A percentile compares a stretch with the other conserved stretches of the same genome.
These are phyloP conservation scores for Parauchenoglanis ngamensis DNA, from an alignment of 2,797 vertebrate species.

Conservation along the genomic window DNA sequence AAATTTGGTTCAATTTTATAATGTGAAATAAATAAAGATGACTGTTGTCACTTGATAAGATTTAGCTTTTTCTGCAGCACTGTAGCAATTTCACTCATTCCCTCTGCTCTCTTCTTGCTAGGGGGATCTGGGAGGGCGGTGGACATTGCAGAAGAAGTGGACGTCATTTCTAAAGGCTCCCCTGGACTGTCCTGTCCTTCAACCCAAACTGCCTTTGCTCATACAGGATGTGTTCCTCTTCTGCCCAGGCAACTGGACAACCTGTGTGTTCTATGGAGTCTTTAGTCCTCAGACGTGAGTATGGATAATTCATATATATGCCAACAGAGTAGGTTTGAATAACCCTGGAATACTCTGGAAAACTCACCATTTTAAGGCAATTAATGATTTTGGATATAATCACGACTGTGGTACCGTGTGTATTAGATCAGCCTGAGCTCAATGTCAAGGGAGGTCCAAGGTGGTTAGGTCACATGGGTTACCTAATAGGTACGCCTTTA, in stretches of 20 bases:
- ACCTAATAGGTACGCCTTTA: neutral
- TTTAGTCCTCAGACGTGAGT: constrained; percentile 79
- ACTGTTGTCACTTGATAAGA: neutral
- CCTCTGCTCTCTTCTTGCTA: constrained; percentile 40
- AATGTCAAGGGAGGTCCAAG: no score
- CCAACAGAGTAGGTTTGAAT: neutral
- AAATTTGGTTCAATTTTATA: neutral
- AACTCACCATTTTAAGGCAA: neutral
- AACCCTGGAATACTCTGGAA: neutral
- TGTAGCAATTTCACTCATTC: neutral
- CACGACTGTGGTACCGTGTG: neutral
- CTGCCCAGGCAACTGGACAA: constrained; percentile 69
- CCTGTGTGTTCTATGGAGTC: constrained; percentile 77
- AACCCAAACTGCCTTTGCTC: constrained; percentile 73
- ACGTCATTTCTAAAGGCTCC: constrained; percentile 80
- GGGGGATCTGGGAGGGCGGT: constrained; percentile 75
- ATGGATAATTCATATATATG: neutral
- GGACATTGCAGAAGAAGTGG: constrained; percentile 78
- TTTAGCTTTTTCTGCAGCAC: neutral
- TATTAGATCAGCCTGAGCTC: neutral
- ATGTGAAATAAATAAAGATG: neutral
- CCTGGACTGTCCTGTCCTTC: constrained; percentile 74
- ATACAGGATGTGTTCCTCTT: constrained; percentile 78
- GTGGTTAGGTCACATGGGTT: neutral
- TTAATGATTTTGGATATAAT: neutral